These are phyloP conservation scores for Pyrrhosoma nymphula DNA, from an alignment of 2,888 invertebrate genomes.

Conservation along the genomic window DNA sequence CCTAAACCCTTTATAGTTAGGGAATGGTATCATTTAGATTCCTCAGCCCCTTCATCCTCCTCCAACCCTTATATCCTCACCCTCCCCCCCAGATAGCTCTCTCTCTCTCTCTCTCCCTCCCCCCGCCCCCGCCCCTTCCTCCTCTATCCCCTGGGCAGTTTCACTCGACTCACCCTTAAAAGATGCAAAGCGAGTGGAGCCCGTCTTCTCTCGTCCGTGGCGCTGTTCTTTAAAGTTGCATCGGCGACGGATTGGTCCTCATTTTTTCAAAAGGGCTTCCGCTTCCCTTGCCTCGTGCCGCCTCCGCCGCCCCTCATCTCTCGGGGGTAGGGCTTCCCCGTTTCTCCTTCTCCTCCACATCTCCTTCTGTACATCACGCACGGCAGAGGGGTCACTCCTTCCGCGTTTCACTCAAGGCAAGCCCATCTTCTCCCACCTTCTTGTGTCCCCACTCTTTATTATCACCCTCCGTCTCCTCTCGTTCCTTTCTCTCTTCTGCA, in stretches of 20 bases:
- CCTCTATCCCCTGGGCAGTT: slow-evolving; percentile 2
- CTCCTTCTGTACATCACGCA: no score
- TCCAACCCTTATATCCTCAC: not conserved
- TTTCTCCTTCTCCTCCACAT: no score
- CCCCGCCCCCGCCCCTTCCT: not conserved
- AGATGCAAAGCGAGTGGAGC: slow-evolving; percentile 34
- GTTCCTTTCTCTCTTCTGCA: not conserved
- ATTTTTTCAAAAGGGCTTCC: slow-evolving; percentile 41
- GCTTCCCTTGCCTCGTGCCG: not conserved
- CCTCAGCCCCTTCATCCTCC: not conserved
- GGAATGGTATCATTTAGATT: slow-evolving; percentile 38
- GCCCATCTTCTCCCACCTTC: not conserved
- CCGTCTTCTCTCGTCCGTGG: not conserved
- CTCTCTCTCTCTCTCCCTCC: not conserved
- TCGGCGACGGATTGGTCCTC: slow-evolving; percentile 52
- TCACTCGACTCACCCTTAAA: slow-evolving; percentile 26
- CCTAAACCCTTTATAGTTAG: slow-evolving; percentile 48
- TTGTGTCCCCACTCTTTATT: not conserved
- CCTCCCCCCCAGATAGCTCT: no score
- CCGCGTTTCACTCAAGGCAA: no score
- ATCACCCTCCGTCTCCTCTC: no score
- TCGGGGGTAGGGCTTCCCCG: not conserved
- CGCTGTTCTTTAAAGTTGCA: slow-evolving; percentile 50
- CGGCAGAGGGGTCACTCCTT: no score
- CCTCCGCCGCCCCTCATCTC: not conserved